Conservation (phyloP, 2,888 invertebrate genomes). For the Apoderus coryli region DNA sequence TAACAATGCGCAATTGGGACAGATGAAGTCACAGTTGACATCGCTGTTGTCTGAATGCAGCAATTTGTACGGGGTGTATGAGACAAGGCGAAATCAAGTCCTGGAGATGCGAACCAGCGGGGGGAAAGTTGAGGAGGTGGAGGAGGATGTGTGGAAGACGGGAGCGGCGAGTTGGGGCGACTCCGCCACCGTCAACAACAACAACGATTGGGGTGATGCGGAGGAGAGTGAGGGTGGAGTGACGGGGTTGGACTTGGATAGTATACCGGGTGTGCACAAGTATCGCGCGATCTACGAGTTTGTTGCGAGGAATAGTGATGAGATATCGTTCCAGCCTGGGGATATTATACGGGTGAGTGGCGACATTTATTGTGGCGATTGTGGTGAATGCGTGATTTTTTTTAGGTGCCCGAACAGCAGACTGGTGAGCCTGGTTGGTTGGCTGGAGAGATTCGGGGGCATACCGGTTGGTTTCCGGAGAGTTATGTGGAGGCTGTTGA, state of each 20-base stretch:
- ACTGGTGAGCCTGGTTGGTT: constrained; percentile 96
- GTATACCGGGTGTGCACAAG: constrained; percentile 40
- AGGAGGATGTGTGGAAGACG: constrained; percentile 40
- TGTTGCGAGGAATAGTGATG: constrained; percentile 80
- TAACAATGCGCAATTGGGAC: constrained; percentile 62
- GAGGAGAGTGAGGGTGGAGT: constrained; percentile 24
- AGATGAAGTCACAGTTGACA: constrained; percentile 51
- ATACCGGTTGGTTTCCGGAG: constrained; percentile 93
- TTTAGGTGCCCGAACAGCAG: constrained; percentile 54
- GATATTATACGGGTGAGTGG: constrained; percentile 68
- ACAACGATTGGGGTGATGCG: constrained; percentile 38
- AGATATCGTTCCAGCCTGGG: constrained; percentile 85
- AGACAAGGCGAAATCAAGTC: constrained; percentile 43
- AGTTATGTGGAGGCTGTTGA: constrained; percentile 77
- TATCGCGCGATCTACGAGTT: constrained; percentile 92
- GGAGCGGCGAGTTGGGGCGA: constrained; percentile 37
- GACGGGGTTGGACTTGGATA: constrained; percentile 24
- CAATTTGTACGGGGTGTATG: constrained; percentile 50
- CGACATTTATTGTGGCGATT: too few relatives aligned
- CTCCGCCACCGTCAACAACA: constrained; percentile 16
- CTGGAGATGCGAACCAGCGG: too few relatives aligned
- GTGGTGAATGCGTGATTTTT: constrained; percentile 2
- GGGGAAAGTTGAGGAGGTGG: constrained; percentile 32
- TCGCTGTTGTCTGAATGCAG: constrained; percentile 55
- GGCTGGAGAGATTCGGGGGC: constrained; percentile 80